These are phyloP conservation scores for Platyura marginata DNA, from an alignment of 1,140 invertebrate species.

Conservation along the genomic window DNA sequence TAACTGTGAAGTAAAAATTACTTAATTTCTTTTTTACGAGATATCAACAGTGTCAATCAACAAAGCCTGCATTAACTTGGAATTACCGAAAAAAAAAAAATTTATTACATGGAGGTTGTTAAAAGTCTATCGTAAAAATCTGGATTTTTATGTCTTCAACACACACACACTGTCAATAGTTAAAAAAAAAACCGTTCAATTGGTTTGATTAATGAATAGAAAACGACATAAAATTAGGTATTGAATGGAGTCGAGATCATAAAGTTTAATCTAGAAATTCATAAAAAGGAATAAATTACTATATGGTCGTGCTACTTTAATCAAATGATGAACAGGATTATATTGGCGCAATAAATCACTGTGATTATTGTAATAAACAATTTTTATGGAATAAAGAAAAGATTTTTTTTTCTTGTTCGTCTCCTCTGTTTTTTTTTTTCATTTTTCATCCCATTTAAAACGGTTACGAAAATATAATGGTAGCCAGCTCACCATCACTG, in stretches of 20 bases:
- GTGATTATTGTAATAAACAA: neutral
- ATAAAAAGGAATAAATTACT: neutral
- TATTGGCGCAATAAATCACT: neutral
- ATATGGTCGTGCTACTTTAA: neutral
- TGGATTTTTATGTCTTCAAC: neutral
- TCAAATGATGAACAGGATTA: neutral
- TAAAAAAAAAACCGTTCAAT: neutral
- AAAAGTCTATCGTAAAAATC: neutral
- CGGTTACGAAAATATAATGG: too few species aligned
- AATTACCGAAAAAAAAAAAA: too few species aligned
- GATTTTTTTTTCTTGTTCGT: too few species aligned
- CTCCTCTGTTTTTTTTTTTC: too few species aligned
- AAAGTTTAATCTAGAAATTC: neutral
- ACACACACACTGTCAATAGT: neutral
- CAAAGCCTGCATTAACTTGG: too few species aligned
- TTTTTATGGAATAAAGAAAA: too few species aligned
- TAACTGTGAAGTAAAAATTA: too few species aligned
- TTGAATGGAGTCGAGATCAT: neutral
- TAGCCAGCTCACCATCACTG: too few species aligned
- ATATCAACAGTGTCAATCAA: too few species aligned
- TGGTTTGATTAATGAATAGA: neutral
- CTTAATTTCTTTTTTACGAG: too few species aligned
- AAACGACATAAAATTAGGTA: neutral
- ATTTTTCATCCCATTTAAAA: too few species aligned
- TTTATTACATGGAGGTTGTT: neutral